Conservation (phyloP, 2,888 invertebrate genomes). For the Agrotis segetum region DNA sequence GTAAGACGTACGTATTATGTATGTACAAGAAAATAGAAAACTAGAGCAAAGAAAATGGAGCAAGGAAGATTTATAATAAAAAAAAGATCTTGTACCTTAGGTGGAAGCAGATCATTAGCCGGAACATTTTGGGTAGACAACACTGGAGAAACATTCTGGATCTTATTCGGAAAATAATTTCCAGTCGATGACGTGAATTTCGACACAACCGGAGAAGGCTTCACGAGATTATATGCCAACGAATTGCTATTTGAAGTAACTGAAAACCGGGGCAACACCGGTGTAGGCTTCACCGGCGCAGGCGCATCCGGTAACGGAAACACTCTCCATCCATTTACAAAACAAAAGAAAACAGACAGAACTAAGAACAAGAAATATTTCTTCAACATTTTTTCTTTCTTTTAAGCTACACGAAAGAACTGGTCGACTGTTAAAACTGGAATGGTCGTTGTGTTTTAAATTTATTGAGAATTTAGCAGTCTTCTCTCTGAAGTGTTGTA, state of each 20-base stretch:
- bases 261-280: conserved; percentile 7
- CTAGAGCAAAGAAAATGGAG: not conserved
- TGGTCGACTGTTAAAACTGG: conserved; percentile 53
- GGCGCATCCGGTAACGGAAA: conserved; percentile 71
- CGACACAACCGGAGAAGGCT: conserved; percentile 36
- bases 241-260: not conserved
- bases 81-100: conserved; percentile 65
- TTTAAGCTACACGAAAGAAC: conserved; percentile 48
- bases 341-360: conserved; percentile 49
- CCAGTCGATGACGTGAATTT: conserved; percentile 14
- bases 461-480: conserved; percentile 59
- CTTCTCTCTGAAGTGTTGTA: conserved; percentile 63
- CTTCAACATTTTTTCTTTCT: conserved; percentile 58
- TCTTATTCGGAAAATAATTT: conserved; percentile 1
- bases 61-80: too few species aligned
- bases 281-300: conserved; percentile 37
- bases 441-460: conserved; percentile 61
- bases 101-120: conserved; percentile 72
- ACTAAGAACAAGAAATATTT: conserved; percentile 47
- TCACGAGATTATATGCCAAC: conserved; percentile 13
- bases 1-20: not conserved
- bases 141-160: conserved; percentile 5
- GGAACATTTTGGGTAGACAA: conserved; percentile 49
- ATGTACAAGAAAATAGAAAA: not conserved
- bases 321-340: conserved; percentile 66